These are phyloP conservation scores for Chaenocephalus aceratus DNA, from an alignment of 2,113 vertebrate genomes.

Conservation along the genomic window DNA sequence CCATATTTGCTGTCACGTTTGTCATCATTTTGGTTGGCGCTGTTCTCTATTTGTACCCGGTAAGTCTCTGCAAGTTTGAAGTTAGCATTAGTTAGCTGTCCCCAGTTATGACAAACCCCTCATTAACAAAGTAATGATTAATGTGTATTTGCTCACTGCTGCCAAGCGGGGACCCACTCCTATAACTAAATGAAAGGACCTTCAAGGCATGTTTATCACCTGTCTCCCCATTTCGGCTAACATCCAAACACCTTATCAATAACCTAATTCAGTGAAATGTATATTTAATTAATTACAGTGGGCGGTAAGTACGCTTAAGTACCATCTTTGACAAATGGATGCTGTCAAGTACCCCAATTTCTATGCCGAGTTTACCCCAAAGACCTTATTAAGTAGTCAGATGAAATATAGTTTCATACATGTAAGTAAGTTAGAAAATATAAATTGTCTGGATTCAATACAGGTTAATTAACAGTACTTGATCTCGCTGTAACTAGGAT, in stretches of 20 bases:
- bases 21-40: constrained; percentile 90
- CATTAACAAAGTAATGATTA: neutral
- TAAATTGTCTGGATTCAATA: neutral
- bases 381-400: fast-evolving
- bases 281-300: neutral
- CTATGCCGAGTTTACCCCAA: neutral
- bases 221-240: neutral
- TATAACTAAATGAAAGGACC: fast-evolving
- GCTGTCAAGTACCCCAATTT: fast-evolving
- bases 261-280: neutral
- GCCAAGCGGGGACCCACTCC: fast-evolving
- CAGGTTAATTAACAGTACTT: neutral
- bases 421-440: neutral
- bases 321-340: neutral
- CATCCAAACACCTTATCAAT: neutral
- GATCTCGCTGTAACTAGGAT: neutral
- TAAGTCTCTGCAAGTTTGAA: constrained; percentile 71
- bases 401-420: no score
- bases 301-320: neutral
- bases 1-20: constrained; percentile 94
- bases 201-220: fast-evolving
- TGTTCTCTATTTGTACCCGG: constrained; percentile 94
- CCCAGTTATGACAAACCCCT: neutral
- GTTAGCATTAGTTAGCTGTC: constrained; percentile 24
- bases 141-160: fast-evolving